phyloP scores from a whole-genome alignment of 2,797 vertebrate genomes.

The Mycteria americana region DNA sequence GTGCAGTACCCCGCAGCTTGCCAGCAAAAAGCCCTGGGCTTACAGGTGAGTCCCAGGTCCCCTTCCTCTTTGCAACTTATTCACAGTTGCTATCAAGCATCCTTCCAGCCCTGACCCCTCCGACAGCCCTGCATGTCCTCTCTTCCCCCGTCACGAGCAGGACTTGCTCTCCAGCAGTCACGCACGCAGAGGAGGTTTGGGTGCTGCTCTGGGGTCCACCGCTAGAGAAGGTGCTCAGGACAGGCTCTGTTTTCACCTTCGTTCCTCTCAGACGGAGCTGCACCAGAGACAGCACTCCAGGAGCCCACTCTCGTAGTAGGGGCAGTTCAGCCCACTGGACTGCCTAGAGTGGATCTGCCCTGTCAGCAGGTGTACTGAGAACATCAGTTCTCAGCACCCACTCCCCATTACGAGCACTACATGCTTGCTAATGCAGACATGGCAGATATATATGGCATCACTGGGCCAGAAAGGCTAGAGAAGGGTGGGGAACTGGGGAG shows the following conservation, averaged over 20 bases:
- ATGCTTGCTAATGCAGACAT: fast-evolving
- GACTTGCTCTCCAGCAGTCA: not conserved
- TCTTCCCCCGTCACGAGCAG: not conserved
- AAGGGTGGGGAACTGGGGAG: not conserved
- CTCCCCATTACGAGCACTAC: not conserved
- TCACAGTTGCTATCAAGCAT: not conserved
- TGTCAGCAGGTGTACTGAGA: not conserved
- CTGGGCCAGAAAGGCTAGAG: not conserved
- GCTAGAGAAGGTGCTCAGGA: not conserved
- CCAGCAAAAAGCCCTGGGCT: not conserved
- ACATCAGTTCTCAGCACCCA: not conserved
- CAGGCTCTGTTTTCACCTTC: not conserved
- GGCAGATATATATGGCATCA: not conserved
- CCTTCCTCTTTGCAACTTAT: not conserved
- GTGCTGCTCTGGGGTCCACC: not conserved
- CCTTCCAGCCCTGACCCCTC: not conserved
- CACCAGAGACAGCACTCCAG: not conserved
- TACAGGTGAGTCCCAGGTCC: not conserved
- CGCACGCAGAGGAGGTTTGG: not conserved
- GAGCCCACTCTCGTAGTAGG: fast-evolving
- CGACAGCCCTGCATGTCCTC: not conserved
- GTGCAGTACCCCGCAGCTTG: not conserved
- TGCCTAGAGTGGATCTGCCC: not conserved
- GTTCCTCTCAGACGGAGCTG: not conserved
- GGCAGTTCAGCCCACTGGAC: not conserved